phyloP scores from a whole-genome alignment of 2,797 vertebrate species.

The Vultur gryphus region DNA sequence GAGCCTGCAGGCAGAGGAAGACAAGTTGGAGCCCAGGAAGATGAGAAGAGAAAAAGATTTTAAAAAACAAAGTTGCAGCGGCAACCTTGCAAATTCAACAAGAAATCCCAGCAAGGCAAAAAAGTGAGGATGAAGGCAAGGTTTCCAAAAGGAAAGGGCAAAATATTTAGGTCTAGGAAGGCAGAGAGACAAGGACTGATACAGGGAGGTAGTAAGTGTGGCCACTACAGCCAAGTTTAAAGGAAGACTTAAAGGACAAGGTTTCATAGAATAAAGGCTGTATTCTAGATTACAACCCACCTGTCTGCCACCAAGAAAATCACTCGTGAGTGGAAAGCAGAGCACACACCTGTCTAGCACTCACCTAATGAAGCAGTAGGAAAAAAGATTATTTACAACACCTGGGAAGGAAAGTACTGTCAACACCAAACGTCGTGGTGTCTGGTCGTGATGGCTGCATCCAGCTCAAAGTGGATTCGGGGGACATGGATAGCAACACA shows the following conservation, averaged over 20 bases:
- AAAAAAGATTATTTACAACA: neutral
- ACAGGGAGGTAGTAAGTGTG: neutral
- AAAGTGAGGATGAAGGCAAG: neutral
- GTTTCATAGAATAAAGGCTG: neutral
- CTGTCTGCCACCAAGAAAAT: neutral
- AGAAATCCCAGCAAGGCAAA: neutral
- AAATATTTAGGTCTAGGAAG: neutral
- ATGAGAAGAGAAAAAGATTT: neutral
- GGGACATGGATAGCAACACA: too few species aligned
- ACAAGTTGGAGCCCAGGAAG: neutral
- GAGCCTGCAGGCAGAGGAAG: neutral
- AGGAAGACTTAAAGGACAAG: neutral
- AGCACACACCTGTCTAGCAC: neutral
- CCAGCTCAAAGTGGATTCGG: too few species aligned
- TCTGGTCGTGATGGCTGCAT: too few species aligned
- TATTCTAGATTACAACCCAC: neutral
- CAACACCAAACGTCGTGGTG: neutral
- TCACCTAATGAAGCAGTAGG: neutral
- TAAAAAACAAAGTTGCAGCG: neutral
- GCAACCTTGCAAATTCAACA: neutral
- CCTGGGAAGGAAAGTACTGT: neutral
- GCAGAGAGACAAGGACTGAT: neutral
- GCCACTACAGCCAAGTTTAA: neutral
- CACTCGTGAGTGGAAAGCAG: neutral
- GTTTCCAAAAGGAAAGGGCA: neutral